Conservation (phyloP, 2,888 invertebrate species). For the Napeogenes inachia region DNA sequence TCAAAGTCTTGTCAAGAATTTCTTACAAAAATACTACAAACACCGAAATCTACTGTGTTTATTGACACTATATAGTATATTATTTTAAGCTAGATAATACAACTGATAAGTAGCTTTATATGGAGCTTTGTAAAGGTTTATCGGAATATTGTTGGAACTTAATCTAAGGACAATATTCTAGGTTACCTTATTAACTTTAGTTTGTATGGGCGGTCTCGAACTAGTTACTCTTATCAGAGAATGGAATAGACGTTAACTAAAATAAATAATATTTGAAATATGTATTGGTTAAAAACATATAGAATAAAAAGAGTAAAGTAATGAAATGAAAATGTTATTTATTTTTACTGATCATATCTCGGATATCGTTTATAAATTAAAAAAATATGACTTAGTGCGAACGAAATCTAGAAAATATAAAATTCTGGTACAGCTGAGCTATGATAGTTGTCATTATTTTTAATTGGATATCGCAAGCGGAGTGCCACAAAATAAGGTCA, state of each 20-base stretch:
- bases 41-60: background rate
- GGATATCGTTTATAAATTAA: background rate
- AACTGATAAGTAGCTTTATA: background rate
- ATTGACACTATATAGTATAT: background rate
- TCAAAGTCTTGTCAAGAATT: background rate
- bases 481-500: conserved; percentile 21
- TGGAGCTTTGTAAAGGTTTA: too few species aligned
- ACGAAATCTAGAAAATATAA: background rate
- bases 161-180: too few species aligned
- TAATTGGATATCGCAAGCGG: conserved; percentile 22
- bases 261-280: too few species aligned
- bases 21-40: background rate
- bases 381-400: background rate
- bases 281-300: too few species aligned
- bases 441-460: conserved; percentile 20
- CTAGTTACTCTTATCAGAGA: too few species aligned
- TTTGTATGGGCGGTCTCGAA: too few species aligned
- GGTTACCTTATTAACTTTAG: too few species aligned
- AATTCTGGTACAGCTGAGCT: background rate
- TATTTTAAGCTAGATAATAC: background rate
- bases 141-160: too few species aligned
- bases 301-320: too few species aligned
- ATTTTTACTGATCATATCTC: too few species aligned
- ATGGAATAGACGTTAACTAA: too few species aligned
- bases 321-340: too few species aligned